A percentile compares a stretch with the other conserved stretches of the same genome.
Evolutionary conservation across 2,888 invertebrate genomes (phyloP).

Genomic region (Perizoma flavofasciatum): DNA sequence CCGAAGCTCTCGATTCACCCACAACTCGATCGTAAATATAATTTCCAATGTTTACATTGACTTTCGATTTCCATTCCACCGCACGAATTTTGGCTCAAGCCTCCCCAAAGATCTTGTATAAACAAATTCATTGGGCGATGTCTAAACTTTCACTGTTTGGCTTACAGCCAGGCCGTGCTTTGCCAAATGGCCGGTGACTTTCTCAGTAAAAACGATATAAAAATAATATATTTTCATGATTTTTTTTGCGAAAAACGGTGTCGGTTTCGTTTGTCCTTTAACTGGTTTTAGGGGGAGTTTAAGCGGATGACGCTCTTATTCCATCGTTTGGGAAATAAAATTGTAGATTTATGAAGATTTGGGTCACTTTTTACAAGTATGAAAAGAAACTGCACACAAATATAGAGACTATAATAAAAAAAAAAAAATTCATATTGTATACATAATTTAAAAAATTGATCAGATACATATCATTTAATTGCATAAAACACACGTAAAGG

Average conservation of each 20-base stretch:
- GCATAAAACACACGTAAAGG: too few species aligned
- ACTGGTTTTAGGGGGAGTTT: constrained; percentile 23
- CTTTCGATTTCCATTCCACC: constrained; percentile 64
- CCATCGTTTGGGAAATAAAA: constrained; percentile 14
- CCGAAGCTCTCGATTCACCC: constrained; percentile 37
- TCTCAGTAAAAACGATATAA: constrained; percentile 66
- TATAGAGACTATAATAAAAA: too few species aligned
- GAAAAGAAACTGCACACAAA: too few species aligned
- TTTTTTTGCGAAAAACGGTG: constrained; percentile 50
- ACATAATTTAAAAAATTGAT: too few species aligned
- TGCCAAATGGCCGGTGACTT: constrained; percentile 69
- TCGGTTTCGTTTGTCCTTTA: constrained; percentile 40
- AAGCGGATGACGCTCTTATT: constrained; percentile 24
- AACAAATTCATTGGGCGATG: constrained; percentile 76
- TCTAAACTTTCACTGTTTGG: constrained; percentile 78
- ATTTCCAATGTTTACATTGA: constrained; percentile 66
- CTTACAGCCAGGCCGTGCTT: constrained; percentile 57
- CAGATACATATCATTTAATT: too few species aligned
- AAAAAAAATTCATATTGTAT: too few species aligned
- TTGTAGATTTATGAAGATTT: constrained; percentile 8
- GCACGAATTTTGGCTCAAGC: constrained; percentile 60
- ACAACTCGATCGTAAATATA: constrained; percentile 51
- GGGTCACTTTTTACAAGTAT: too few species aligned
- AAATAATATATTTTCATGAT: constrained; percentile 69
- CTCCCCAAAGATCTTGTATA: constrained; percentile 56